These are phyloP conservation scores for Nomia melanderi DNA, from an alignment of 1,140 invertebrate genomes.

Conservation along the genomic window DNA sequence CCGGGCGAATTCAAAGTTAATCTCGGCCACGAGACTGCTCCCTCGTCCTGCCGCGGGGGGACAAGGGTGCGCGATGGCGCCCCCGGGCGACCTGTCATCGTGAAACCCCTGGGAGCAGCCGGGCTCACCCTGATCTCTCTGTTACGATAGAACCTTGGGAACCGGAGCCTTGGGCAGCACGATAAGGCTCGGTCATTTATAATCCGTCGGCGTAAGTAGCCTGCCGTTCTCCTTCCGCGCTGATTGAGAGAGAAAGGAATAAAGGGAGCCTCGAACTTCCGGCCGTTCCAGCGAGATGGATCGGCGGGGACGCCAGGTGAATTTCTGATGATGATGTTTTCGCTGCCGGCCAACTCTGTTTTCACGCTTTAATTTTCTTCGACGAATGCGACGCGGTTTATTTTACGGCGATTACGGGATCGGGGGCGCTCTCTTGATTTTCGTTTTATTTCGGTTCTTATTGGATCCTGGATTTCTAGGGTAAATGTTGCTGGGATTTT, in stretches of 20 bases:
- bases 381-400: neutral
- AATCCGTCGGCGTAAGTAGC: constrained; percentile 70
- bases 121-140: constrained; percentile 70
- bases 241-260: constrained; percentile 54
- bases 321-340: constrained; percentile 47
- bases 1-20: constrained; percentile 70
- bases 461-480: too few relatives aligned
- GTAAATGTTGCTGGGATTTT: too few relatives aligned
- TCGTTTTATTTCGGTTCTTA: too few relatives aligned
- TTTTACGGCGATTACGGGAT: neutral
- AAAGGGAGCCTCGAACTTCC: constrained; percentile 60
- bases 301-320: constrained; percentile 35
- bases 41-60: constrained; percentile 1
- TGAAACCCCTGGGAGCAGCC: constrained; percentile 70
- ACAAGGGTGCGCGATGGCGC: constrained; percentile 38
- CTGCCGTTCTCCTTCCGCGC: constrained; percentile 51
- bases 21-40: constrained; percentile 63
- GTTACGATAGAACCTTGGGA: constrained; percentile 68
- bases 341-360: neutral
- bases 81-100: constrained; percentile 71
- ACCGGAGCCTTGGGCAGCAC: constrained; percentile 63
- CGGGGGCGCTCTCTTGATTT: too few relatives aligned
- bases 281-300: constrained; percentile 52
- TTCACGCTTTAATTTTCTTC: neutral
- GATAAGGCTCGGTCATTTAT: constrained; percentile 75